These are phyloP conservation scores for Chrysomallon squamiferum DNA, from an alignment of 1,140 invertebrate species.

Conservation along the genomic window DNA sequence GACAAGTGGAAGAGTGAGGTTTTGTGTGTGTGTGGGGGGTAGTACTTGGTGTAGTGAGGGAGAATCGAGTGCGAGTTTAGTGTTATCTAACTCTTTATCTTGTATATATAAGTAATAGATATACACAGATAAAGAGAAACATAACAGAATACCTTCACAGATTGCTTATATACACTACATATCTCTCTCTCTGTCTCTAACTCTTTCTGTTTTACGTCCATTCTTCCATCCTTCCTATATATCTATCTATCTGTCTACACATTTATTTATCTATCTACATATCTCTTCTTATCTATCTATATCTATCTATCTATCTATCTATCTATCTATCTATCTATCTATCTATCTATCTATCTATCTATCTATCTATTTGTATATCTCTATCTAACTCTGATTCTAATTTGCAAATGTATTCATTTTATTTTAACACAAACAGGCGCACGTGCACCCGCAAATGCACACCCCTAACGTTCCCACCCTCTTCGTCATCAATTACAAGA, in stretches of 20 bases:
- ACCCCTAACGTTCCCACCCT: too few species aligned
- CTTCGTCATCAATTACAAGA: too few species aligned
- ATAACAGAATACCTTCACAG: too few species aligned
- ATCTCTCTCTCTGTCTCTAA: neutral
- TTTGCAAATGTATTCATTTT: too few species aligned
- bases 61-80: too few species aligned
- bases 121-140: too few species aligned
- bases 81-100: too few species aligned
- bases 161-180: too few species aligned
- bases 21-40: neutral
- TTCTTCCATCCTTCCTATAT: neutral
- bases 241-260: constrained; percentile 4
- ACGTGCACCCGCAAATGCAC: too few species aligned
- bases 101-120: too few species aligned
- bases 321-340: neutral
- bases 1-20: neutral
- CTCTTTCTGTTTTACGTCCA: neutral
- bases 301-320: neutral
- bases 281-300: neutral
- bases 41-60: too few species aligned
- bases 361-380: neutral
- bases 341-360: neutral
- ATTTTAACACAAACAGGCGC: too few species aligned
- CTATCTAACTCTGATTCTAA: neutral
- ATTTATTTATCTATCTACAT: neutral